Evolutionary conservation across 2,113 vertebrate species (phyloP).

Genomic region (Egretta garzetta): DNA sequence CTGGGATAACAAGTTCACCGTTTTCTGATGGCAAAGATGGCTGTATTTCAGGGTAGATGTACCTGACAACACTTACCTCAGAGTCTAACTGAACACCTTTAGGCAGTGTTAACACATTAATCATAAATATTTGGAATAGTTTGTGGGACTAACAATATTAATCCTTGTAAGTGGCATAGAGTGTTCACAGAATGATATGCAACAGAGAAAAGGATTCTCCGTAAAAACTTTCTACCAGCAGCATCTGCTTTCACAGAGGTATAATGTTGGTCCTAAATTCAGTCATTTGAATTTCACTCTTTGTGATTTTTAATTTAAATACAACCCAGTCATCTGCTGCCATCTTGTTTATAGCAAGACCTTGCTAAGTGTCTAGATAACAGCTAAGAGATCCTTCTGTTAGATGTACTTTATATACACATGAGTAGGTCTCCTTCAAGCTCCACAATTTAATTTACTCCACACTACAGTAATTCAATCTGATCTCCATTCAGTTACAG

Average conservation of each 20-base stretch:
- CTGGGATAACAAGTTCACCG: not conserved
- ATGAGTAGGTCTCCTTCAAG: not conserved
- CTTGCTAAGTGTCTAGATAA: not conserved
- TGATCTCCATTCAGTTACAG: not conserved
- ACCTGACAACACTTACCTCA: not conserved
- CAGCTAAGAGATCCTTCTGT: not conserved
- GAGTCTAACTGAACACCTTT: not conserved
- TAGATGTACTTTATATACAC: not conserved
- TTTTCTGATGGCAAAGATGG: not conserved
- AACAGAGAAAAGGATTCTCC: not conserved
- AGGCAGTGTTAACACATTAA: not conserved
- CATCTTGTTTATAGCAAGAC: not conserved
- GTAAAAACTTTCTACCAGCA: not conserved
- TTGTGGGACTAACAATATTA: not conserved
- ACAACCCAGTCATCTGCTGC: not conserved
- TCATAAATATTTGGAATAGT: not conserved
- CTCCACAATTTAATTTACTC: slow-evolving; percentile 36
- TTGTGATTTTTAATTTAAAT: slow-evolving; percentile 4
- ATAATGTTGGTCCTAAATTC: not conserved
- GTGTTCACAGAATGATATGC: not conserved
- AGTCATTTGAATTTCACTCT: not conserved
- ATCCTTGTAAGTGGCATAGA: not conserved
- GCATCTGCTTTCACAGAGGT: not conserved
- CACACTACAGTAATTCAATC: not conserved
- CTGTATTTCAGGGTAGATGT: not conserved